phyloP scores from a whole-genome alignment of 2,888 invertebrate genomes.

The Pardosa pseudoannulata region DNA sequence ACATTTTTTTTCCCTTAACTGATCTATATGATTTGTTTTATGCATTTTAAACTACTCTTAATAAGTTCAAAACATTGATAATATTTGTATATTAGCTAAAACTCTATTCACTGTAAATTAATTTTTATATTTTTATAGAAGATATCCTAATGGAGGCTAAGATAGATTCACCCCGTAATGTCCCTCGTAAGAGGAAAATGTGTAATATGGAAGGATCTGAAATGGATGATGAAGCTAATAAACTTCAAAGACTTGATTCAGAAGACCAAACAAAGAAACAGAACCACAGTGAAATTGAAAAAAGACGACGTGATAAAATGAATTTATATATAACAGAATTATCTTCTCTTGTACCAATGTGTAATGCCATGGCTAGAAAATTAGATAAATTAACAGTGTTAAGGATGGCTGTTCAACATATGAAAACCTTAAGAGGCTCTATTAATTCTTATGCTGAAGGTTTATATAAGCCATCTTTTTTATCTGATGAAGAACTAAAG shows the following conservation, averaged over 20 bases:
- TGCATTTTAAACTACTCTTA: no score
- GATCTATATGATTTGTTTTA: no score
- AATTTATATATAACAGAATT: conserved; percentile 95
- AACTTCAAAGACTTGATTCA: conserved; percentile 30
- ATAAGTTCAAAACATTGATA: no score
- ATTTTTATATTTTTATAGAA: no score
- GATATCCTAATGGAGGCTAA: conserved; percentile 34
- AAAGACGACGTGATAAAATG: conserved; percentile 95
- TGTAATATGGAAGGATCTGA: conserved; percentile 41
- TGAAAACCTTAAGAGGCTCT: conserved; percentile 86
- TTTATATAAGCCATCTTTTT: conserved; percentile 87
- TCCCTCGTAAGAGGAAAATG: conserved; percentile 51
- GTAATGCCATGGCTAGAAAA: conserved; percentile 93
- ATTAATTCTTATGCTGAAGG: conserved; percentile 86
- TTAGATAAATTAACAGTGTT: conserved; percentile 93
- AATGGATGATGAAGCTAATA: conserved; percentile 43
- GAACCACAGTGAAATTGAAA: conserved; percentile 98
- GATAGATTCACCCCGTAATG: conserved; percentile 33
- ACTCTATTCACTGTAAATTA: no score
- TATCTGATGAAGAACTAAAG: conserved; percentile 92
- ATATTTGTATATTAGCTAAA: no score
- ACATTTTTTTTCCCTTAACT: no score
- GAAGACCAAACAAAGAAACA: conserved; percentile 81
- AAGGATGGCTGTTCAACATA: conserved; percentile 94
- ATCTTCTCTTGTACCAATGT: conserved; percentile 94